Conservation (phyloP, 2,113 vertebrate species). For the Leucoraja erinaceus region DNA sequence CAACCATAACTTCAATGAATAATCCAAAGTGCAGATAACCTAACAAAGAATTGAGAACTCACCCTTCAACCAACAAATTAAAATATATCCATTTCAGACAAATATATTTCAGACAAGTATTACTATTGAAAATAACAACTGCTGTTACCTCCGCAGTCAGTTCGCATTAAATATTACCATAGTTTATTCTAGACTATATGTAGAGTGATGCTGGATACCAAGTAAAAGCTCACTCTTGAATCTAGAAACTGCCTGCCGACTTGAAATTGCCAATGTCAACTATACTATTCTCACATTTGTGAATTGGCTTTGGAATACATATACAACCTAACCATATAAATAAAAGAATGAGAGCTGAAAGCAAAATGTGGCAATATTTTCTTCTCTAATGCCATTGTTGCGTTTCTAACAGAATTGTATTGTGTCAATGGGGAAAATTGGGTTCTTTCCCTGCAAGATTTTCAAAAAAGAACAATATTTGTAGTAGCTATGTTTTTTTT, state of each 20-base stretch:
- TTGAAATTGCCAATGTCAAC: background rate
- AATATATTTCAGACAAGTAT: background rate
- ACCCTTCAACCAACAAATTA: background rate
- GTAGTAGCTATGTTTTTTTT: no score
- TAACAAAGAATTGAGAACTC: background rate
- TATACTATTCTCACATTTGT: background rate
- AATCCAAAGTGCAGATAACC: background rate
- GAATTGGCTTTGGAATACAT: background rate
- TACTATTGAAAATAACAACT: background rate
- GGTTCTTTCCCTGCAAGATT: no score
- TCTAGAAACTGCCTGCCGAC: background rate
- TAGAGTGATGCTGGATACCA: background rate
- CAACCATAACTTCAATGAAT: background rate
- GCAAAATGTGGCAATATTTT: background rate
- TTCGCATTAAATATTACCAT: background rate
- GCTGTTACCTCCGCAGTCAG: background rate
- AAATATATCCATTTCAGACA: background rate
- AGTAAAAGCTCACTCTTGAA: background rate
- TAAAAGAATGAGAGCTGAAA: background rate
- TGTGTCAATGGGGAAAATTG: no score
- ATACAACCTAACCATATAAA: background rate
- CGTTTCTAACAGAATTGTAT: no score
- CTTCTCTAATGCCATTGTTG: no score
- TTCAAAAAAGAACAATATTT: no score
- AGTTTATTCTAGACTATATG: background rate